Base-by-base conservation (phyloP, 2,113 vertebrate species). In the Zeus faber region DNA sequence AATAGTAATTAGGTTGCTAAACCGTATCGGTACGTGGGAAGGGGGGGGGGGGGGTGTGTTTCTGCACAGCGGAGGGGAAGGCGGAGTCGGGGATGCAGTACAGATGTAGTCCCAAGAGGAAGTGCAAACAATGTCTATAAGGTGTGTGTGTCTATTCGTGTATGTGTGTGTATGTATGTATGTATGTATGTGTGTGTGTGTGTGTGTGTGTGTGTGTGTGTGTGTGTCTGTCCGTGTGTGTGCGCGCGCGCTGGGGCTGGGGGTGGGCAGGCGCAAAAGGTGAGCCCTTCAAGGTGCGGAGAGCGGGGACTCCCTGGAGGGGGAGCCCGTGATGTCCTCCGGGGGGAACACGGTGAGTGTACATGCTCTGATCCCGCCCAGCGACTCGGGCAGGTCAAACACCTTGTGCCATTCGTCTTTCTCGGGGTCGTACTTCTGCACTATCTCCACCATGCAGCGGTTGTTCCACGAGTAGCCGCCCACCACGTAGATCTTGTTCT, bases 401-500 rank as follows among this genome's bases (percentile, higher is more conserved):
- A 98, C 97, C 83, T 98, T 98, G 86, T 98, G 95, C 97, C 97
- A 99, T 79, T 98, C 96, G 71, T 99, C 95, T 76, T 95, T 96
- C 65, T 99, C 97, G 0, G 97, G 97, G 75, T 99, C 97, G 4
- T 99, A 99, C 70, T 97, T 97, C 88, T 99, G 97, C 63, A 99
- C 97, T 71, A 99, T 99, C 89, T 99, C 97, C 69, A 99, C 97
- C 97, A 99, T 99, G 73, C 97, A 99, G 23, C 97, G 94, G 86
- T 98, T 99, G 91, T 99, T 99, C 97, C 97, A 99, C 0, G 97
- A 99, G 85, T 99, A 99, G 27, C 97, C 97, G 55, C 97, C 97
- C 72, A 99, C 97, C 79, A 99, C 97, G 31, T 98, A 99, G 84
- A 99, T 98, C 84, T 97, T 97, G 72, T 93, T 97, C 85, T 98